phyloP scores from a whole-genome alignment of 2,113 vertebrate species.

The Oreotrochilus melanogaster region DNA sequence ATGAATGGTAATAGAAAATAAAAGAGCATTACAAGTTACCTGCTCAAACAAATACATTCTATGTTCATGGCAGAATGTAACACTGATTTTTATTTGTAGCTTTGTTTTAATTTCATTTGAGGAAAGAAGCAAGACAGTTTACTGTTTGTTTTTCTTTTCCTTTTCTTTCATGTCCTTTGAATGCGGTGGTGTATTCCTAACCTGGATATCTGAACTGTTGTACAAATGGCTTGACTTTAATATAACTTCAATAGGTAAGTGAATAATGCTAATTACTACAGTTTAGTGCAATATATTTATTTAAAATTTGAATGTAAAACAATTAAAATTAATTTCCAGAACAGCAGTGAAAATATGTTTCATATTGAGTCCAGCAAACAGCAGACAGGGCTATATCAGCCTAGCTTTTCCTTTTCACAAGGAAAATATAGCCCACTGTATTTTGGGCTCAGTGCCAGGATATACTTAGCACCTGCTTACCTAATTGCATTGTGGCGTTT shows the following conservation, averaged over 20 bases:
- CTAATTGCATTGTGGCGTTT: background rate
- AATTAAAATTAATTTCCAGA: background rate
- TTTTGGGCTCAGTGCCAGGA: background rate
- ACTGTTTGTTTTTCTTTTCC: conserved; percentile 26
- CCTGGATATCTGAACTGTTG: conserved; percentile 24
- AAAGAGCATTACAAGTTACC: background rate
- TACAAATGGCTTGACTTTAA: conserved; percentile 41
- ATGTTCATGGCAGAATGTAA: background rate
- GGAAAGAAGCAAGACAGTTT: background rate
- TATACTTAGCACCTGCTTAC: background rate
- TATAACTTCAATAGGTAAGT: conserved; percentile 78
- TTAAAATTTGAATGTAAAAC: background rate
- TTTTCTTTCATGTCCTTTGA: conserved; percentile 57
- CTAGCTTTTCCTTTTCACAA: background rate
- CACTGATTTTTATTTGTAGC: background rate
- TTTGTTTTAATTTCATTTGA: conserved; percentile 25
- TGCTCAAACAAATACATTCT: background rate
- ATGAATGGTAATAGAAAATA: conserved; percentile 4
- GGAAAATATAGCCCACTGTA: background rate
- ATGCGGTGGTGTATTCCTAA: background rate
- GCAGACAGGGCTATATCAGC: background rate
- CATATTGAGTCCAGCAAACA: background rate
- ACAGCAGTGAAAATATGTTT: background rate
- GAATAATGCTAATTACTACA: background rate
- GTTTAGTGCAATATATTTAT: background rate